Evolutionary conservation across 1,140 invertebrate species (phyloP).

Genomic region (Drosophila willistoni): DNA sequence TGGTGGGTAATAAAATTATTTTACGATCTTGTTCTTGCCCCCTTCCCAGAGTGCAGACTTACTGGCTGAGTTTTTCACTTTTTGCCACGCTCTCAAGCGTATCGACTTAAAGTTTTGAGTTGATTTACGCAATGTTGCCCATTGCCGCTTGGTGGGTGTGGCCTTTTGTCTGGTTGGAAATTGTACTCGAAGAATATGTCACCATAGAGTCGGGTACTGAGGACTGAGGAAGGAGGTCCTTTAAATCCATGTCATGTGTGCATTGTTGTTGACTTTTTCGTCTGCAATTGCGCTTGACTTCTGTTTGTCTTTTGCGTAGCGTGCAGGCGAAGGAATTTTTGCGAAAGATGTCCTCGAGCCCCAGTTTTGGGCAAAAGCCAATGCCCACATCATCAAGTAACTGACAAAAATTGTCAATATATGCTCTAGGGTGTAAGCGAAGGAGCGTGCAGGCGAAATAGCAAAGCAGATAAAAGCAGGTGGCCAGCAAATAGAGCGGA

Average conservation of each 20-base stretch:
- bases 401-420: constrained; percentile 37
- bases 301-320: constrained; percentile 11
- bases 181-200: constrained; percentile 16
- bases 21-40: constrained; percentile 65
- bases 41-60: background rate
- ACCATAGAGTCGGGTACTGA: constrained; percentile 1
- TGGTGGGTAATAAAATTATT: constrained; percentile 75
- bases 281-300: constrained; percentile 52
- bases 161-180: constrained; percentile 38
- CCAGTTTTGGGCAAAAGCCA: constrained; percentile 18
- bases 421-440: background rate
- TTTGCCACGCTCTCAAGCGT: constrained; percentile 33
- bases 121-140: constrained; percentile 61
- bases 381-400: constrained; percentile 42
- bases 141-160: constrained; percentile 27
- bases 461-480: constrained; percentile 17
- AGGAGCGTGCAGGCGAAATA: background rate
- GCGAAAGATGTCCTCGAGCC: background rate
- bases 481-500: constrained; percentile 33
- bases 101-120: constrained; percentile 67
- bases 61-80: background rate
- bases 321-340: background rate
- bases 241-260: constrained; percentile 39
- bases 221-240: background rate
- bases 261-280: constrained; percentile 57